Base-by-base conservation (phyloP, 2,888 invertebrate genomes). In the Boloria euphrosyne region DNA sequence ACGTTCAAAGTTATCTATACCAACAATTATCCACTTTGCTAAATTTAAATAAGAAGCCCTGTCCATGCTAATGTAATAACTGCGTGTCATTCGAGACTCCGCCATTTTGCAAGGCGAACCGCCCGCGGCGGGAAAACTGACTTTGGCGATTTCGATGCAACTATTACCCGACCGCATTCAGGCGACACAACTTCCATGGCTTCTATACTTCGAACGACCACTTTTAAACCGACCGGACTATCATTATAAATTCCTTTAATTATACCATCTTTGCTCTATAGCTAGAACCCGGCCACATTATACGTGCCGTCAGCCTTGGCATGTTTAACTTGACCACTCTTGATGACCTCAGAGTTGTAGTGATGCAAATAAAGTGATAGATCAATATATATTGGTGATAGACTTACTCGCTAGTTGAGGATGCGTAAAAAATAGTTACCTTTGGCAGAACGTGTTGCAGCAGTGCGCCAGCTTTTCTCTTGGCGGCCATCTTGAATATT, bases 391-490 rank as follows among this genome's bases (percentile, higher is more conserved):
- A 59, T 78, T 75, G 74, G 70, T 74, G 78, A 78, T 77, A 77
- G 61, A 67, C 61, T 69, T 69, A 66, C 27, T 57, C 55, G 57
- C 69, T 69, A 69, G 66, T 65, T 68, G 53, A 66, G 66, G 66
- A 68, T 68, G 66, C 72, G 73, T 75, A 80, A 79, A 80, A 80
- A 71, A 73, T 76, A 76, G 75, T 88, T 91, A 93, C 93, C 93
- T 93, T 93, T 83, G 93, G 92, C 79, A 93, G 84, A 77, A 93
- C 93, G 88, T 95, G 95, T 90, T 95, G 95, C 78, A 95, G 95
- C 81, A 95, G 93, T 78, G 95, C 95, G 78, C 95, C 95, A 83
- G 95, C 94, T 93, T 95, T 95, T 87, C 95, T 94, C 91, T 95
- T 95, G 76, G 95, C 95, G 75, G 95, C 95, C 95, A 95, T 95